Evolutionary conservation across 2,797 vertebrate species (phyloP).

Genomic region (Ctenopoma kingsleyae): DNA sequence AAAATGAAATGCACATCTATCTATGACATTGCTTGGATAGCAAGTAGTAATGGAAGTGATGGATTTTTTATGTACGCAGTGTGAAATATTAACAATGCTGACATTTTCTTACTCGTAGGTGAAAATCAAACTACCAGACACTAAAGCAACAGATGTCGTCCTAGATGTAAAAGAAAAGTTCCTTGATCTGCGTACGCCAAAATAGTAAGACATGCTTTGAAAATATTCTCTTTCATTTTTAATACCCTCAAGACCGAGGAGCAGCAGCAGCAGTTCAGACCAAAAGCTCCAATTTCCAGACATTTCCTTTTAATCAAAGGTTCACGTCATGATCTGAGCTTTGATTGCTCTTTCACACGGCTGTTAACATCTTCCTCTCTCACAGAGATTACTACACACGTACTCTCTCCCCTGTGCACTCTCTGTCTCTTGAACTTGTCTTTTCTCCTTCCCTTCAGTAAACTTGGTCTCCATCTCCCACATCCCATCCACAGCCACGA

Average conservation of each 20-base stretch:
- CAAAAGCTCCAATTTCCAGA: constrained; percentile 21
- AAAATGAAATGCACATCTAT: background rate
- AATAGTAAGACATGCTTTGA: constrained; percentile 86
- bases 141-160: constrained; percentile 87
- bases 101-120: constrained; percentile 76
- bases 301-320: constrained; percentile 39
- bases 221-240: constrained; percentile 44
- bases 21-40: background rate
- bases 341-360: constrained; percentile 19
- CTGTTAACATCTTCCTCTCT: constrained; percentile 23
- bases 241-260: constrained; percentile 20
- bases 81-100: constrained; percentile 12
- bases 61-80: background rate
- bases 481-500: constrained; percentile 85
- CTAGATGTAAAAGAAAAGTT: constrained; percentile 90
- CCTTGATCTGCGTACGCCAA: constrained; percentile 91
- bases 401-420: background rate
- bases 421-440: background rate
- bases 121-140: constrained; percentile 91
- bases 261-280: constrained; percentile 16
- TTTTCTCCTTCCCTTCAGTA: constrained; percentile 78
- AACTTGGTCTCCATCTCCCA: constrained; percentile 92
- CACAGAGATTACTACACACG: background rate
- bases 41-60: background rate
- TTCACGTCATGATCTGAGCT: constrained; percentile 34